phyloP scores from a whole-genome alignment of 2,113 vertebrate species.

The Ceyx melanurus region DNA sequence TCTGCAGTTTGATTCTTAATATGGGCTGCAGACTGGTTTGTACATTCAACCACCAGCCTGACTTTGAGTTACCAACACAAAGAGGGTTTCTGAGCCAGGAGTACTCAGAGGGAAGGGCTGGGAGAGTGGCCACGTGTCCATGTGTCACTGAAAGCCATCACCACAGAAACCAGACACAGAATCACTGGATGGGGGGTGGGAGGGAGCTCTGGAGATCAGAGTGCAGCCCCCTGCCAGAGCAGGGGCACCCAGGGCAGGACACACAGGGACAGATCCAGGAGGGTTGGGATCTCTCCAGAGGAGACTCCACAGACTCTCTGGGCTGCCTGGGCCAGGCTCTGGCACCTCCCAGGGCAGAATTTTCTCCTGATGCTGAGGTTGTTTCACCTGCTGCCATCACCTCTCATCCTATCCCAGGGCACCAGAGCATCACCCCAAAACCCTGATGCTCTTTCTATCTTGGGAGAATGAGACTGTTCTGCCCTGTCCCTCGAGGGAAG shows the following conservation, averaged over 20 bases:
- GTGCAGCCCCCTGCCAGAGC: too few species aligned
- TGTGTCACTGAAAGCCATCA: not conserved
- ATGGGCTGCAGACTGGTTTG: not conserved
- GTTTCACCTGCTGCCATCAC: too few species aligned
- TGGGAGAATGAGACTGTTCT: not conserved
- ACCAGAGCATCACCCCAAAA: not conserved
- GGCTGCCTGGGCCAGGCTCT: too few species aligned
- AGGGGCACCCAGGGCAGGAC: too few species aligned
- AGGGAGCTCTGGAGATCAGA: too few species aligned
- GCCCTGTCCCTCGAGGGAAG: constrained; percentile 12
- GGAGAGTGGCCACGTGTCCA: rapidly evolving
- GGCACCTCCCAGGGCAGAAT: too few species aligned
- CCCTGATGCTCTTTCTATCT: not conserved
- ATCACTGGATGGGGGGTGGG: too few species aligned
- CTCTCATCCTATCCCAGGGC: too few species aligned
- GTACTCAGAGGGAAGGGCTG: not conserved
- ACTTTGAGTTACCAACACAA: not conserved
- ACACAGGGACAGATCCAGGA: too few species aligned
- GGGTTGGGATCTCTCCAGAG: too few species aligned
- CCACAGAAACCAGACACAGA: not conserved
- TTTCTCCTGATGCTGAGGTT: too few species aligned
- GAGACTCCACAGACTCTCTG: too few species aligned
- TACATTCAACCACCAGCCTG: not conserved
- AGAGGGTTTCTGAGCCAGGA: not conserved
- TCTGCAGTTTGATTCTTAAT: not conserved